These are phyloP conservation scores for Hypothenemus hampei DNA, from an alignment of 1,140 invertebrate species.

Conservation along the genomic window DNA sequence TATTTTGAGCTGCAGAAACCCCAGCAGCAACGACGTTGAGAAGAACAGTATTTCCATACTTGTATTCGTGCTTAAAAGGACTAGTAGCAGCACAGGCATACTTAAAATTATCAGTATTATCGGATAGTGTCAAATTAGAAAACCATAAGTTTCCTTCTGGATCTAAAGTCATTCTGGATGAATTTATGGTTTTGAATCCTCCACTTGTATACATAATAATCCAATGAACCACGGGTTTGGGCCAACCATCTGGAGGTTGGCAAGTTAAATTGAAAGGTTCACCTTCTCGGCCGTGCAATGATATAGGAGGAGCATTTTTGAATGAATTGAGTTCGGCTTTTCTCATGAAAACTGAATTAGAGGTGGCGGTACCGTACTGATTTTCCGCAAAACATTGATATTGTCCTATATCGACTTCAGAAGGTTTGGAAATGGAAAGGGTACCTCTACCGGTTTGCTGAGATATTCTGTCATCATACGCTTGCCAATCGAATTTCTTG, in stretches of 20 bases:
- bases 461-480: conserved; percentile 89
- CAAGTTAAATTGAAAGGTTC: conserved; percentile 82
- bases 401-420: conserved; percentile 89
- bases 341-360: conserved; percentile 91
- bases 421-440: conserved; percentile 79
- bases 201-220: conserved; percentile 74
- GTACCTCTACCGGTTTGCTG: conserved; percentile 89
- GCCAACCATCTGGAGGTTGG: conserved; percentile 89
- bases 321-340: conserved; percentile 92
- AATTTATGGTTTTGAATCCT: conserved; percentile 82
- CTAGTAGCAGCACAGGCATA: conserved; percentile 89
- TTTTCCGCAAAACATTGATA: conserved; percentile 98
- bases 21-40: conserved; percentile 74
- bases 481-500: conserved; percentile 81
- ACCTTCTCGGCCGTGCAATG: conserved; percentile 72
- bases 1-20: conserved; percentile 68
- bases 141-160: conserved; percentile 93
- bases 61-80: conserved; percentile 83
- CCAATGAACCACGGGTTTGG: conserved; percentile 92
- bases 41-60: conserved; percentile 78
- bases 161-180: conserved; percentile 87
- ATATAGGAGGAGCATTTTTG: conserved; percentile 62
- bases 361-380: conserved; percentile 88
- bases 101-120: conserved; percentile 73
- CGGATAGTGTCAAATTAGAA: conserved; percentile 83